Evolutionary conservation across 2,113 vertebrate species (phyloP).

Genomic region (Pituophis catenifer): DNA sequence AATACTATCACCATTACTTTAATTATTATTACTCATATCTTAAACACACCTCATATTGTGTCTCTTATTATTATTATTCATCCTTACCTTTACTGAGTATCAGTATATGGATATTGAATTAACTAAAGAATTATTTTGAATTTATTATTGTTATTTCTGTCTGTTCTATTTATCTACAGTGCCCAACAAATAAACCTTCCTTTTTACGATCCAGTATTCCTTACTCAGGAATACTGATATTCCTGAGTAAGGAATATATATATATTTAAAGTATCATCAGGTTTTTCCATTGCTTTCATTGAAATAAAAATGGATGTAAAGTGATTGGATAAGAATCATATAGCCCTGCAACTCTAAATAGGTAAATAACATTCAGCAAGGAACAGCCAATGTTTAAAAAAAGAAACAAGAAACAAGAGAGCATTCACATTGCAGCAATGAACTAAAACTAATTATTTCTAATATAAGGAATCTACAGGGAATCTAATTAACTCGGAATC

Average conservation of each 20-base stretch:
- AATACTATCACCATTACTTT: too few relatives aligned
- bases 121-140: not conserved
- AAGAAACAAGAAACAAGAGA: not conserved
- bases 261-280: not conserved
- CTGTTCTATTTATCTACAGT: not conserved
- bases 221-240: too few relatives aligned
- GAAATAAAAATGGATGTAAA: not conserved
- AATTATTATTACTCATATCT: not conserved
- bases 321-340: not conserved
- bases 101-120: too few relatives aligned
- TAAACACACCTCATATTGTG: not conserved
- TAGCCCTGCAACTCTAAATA: not conserved
- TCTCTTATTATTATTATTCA: not conserved
- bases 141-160: not conserved
- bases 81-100: not conserved
- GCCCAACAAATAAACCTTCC: not conserved
- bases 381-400: not conserved
- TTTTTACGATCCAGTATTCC: too few relatives aligned
- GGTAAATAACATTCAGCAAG: not conserved
- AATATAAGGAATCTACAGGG: not conserved
- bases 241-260: too few relatives aligned
- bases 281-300: too few relatives aligned
- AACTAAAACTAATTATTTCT: not conserved
- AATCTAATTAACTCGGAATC: conserved; percentile 8
- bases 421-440: not conserved